A percentile compares a stretch with the other conserved stretches of the same genome.
phyloP scores from a whole-genome alignment of 2,888 invertebrate genomes.

The Eubasilissa splendida region DNA sequence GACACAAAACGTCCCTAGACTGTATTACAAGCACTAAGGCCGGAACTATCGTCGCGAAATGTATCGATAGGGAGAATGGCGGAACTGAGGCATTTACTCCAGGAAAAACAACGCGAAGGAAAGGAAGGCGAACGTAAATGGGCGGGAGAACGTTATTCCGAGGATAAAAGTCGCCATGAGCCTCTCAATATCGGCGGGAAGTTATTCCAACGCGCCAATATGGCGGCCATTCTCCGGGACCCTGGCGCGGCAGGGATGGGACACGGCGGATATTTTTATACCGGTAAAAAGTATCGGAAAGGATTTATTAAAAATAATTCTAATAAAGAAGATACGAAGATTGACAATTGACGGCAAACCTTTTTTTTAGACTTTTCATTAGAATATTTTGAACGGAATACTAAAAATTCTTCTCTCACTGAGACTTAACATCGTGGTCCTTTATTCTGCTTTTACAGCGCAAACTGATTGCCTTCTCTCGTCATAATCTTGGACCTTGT shows the following conservation, averaged over 20 bases:
- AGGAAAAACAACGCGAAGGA: slow-evolving; percentile 47
- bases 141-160: slow-evolving; percentile 45
- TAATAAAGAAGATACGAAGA: no score
- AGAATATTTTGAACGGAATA: no score
- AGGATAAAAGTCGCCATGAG: slow-evolving; percentile 48
- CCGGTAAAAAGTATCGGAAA: no score
- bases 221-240: slow-evolving; percentile 1
- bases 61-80: slow-evolving; percentile 12
- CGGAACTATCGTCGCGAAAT: slow-evolving; percentile 23
- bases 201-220: background rate
- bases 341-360: no score
- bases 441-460: no score
- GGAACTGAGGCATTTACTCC: slow-evolving; percentile 7
- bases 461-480: no score
- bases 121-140: slow-evolving; percentile 45
- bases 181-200: background rate
- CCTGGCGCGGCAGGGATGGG: background rate
- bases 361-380: no score
- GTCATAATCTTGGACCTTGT: no score
- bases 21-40: slow-evolving; percentile 17
- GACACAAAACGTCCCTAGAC: slow-evolving; percentile 13
- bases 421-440: no score
- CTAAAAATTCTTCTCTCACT: no score
- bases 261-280: background rate
- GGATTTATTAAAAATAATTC: no score